Percentiles rank a stretch among this genome's conserved stretches.
Evolutionary conservation across 2,888 invertebrate genomes (phyloP).

Genomic region (Acanthosepion pharaonis): DNA sequence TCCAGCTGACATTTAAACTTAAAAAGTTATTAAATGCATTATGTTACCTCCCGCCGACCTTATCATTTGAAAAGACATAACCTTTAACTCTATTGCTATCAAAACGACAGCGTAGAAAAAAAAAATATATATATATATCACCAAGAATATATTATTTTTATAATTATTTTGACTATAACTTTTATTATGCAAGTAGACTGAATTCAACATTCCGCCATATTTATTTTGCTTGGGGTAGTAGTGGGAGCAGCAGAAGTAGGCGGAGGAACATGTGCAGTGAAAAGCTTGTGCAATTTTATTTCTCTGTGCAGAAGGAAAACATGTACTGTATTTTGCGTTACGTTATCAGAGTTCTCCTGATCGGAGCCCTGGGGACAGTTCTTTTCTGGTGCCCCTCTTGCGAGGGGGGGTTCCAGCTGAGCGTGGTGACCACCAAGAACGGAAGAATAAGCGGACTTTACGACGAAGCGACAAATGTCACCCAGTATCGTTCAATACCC

Average conservation of each 20-base stretch:
- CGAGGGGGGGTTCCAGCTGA: background rate
- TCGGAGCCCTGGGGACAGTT: background rate
- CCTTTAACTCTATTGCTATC: background rate
- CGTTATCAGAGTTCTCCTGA: background rate
- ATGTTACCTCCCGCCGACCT: background rate
- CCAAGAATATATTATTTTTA: background rate
- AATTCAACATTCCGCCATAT: background rate
- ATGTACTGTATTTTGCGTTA: background rate
- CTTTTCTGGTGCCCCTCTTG: background rate
- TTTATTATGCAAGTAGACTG: background rate
- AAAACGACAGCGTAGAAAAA: background rate
- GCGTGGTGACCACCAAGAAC: background rate
- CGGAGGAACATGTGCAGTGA: too few species aligned
- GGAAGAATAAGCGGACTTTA: slow-evolving; percentile 24
- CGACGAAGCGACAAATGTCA: background rate
- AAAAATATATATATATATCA: background rate
- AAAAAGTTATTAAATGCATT: background rate
- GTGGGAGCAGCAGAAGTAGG: background rate
- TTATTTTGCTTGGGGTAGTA: background rate
- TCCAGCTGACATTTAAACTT: background rate
- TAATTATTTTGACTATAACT: background rate
- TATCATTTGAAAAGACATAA: slow-evolving; percentile 9
- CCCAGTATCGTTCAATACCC: background rate
- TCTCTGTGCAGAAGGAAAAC: background rate
- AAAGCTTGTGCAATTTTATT: background rate